Percentiles rank a stretch among this genome's conserved stretches.
Evolutionary conservation across 2,113 vertebrate genomes (phyloP).

Genomic region (Salvelinus fontinalis): DNA sequence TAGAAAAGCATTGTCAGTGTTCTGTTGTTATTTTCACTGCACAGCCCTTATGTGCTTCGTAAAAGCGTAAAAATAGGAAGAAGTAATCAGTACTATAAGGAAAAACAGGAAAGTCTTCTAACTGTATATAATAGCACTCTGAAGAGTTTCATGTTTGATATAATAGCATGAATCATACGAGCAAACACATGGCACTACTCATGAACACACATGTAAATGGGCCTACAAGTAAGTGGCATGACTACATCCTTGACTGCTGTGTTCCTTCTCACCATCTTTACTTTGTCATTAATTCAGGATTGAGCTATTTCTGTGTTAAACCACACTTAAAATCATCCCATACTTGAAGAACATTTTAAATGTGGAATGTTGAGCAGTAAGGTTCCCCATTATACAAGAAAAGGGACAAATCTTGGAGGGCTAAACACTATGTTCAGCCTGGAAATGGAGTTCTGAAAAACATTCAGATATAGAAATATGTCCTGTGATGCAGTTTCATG

Average conservation of each 20-base stretch:
- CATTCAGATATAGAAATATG: constrained; percentile 11
- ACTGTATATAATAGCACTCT: too few species aligned
- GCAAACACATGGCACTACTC: not conserved
- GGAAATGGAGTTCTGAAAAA: not conserved
- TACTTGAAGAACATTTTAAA: constrained; percentile 56
- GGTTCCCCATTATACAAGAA: constrained; percentile 40
- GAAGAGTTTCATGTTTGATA: too few species aligned
- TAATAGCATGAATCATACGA: not conserved
- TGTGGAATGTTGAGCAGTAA: constrained; percentile 57
- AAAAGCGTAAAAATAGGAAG: too few species aligned
- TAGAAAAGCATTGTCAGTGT: not conserved
- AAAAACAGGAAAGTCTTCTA: too few species aligned
- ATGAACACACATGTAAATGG: not conserved
- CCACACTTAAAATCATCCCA: constrained; percentile 51
- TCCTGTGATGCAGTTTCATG: constrained; percentile 19
- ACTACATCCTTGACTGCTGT: too few species aligned
- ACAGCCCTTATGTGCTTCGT: too few species aligned
- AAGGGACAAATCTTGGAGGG: constrained; percentile 8
- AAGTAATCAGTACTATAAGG: too few species aligned
- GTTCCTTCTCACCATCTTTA: not conserved
- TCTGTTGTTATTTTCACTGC: too few species aligned
- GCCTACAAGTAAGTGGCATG: not conserved
- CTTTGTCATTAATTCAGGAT: not conserved
- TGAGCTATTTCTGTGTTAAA: constrained; percentile 9
- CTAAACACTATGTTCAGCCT: constrained; percentile 23